These are phyloP conservation scores for Sycophila sp. DNA, from an alignment of 1,140 invertebrate species.

Conservation along the genomic window DNA sequence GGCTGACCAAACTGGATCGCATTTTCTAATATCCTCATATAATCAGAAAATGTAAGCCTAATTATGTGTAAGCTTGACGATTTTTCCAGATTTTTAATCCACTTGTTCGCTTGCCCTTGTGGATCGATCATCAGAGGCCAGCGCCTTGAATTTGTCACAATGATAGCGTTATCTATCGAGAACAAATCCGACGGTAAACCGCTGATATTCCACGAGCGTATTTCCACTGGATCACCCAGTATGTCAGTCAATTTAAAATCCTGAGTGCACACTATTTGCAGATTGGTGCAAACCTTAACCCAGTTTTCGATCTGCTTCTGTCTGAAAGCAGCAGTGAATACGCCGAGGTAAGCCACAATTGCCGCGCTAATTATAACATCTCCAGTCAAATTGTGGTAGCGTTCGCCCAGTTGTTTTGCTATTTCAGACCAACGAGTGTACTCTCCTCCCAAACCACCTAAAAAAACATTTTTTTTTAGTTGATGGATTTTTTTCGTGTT, in stretches of 20 bases:
- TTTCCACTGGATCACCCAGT: constrained; percentile 87
- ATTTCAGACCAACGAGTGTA: constrained; percentile 84
- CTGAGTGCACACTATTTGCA: constrained; percentile 80
- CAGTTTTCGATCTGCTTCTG: constrained; percentile 79
- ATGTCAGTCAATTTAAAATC: constrained; percentile 81
- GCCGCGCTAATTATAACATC: constrained; percentile 70
- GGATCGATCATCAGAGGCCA: constrained; percentile 97
- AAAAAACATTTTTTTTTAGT: too few relatives aligned
- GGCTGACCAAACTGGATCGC: constrained; percentile 93
- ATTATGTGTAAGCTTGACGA: constrained; percentile 83
- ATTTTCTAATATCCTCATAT: constrained; percentile 88
- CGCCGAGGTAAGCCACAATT: constrained; percentile 90
- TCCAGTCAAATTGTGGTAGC: constrained; percentile 65
- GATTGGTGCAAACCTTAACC: constrained; percentile 73
- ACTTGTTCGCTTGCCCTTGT: constrained; percentile 93
- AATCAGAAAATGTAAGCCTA: constrained; percentile 83
- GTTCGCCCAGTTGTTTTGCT: constrained; percentile 77
- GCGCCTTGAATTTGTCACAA: constrained; percentile 82
- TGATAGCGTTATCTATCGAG: constrained; percentile 94
- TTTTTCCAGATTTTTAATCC: constrained; percentile 95
- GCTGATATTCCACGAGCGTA: constrained; percentile 90
- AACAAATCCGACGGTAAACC: constrained; percentile 90
- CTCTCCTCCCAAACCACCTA: constrained; percentile 80
- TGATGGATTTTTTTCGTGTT: too few relatives aligned
- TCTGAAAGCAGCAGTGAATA: constrained; percentile 84